Evolutionary conservation across 2,113 vertebrate genomes (phyloP).

Genomic region (Pachypanchax playfairii): DNA sequence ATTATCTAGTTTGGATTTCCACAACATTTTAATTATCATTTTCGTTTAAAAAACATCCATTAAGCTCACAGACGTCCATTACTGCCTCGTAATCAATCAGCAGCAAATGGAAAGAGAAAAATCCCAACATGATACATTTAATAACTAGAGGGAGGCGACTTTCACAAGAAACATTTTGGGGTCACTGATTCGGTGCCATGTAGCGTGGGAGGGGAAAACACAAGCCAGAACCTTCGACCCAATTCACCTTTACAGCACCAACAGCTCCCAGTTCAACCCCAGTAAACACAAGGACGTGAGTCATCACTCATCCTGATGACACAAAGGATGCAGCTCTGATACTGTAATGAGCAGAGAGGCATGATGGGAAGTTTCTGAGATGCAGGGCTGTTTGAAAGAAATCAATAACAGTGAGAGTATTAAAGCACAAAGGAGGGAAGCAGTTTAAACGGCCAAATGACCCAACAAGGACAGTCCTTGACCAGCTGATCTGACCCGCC

Average conservation of each 20-base stretch:
- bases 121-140: slow-evolving; percentile 14
- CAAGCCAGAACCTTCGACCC: slow-evolving; percentile 44
- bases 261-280: slow-evolving; percentile 43
- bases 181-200: neutral
- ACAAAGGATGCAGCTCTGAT: slow-evolving; percentile 48
- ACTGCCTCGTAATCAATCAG: slow-evolving; percentile 11
- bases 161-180: too few relatives aligned
- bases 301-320: slow-evolving; percentile 47
- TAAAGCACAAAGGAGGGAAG: slow-evolving; percentile 17
- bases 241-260: slow-evolving; percentile 9
- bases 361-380: slow-evolving; percentile 38
- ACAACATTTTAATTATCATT: slow-evolving; percentile 30
- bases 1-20: slow-evolving; percentile 27
- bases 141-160: slow-evolving; percentile 3
- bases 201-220: neutral
- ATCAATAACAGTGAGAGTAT: slow-evolving; percentile 51
- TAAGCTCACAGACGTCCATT: slow-evolving; percentile 10
- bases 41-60: neutral
- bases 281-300: slow-evolving; percentile 57
- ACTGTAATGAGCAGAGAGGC: slow-evolving; percentile 22
- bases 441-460: slow-evolving; percentile 32
- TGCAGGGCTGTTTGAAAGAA: slow-evolving; percentile 27
- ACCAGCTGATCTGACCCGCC: slow-evolving; percentile 3
- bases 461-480: slow-evolving; percentile 36
- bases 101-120: neutral